Percentiles rank a stretch among this genome's conserved stretches.
Evolutionary conservation across 1,140 invertebrate species (phyloP).

Genomic region (Bicyclus anynana): DNA sequence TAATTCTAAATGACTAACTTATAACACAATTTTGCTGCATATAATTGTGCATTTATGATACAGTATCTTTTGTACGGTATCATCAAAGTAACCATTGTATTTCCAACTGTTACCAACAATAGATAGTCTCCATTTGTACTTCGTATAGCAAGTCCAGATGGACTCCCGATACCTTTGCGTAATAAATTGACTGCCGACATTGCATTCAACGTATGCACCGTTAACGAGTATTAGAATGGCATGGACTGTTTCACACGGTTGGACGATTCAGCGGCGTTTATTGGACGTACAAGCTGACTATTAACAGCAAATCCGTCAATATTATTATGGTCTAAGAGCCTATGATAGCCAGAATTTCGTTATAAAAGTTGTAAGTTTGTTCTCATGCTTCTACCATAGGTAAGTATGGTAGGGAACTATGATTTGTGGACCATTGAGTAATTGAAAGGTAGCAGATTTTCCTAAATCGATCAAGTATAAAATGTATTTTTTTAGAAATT

Average conservation of each 20-base stretch:
- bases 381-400: no score
- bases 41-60: conserved; percentile 13
- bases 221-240: conserved; percentile 37
- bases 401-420: no score
- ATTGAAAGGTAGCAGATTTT: no score
- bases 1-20: conserved; percentile 15
- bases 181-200: conserved; percentile 45
- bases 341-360: no score
- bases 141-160: conserved; percentile 27
- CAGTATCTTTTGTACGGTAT: conserved; percentile 17
- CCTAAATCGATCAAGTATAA: no score
- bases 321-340: no score
- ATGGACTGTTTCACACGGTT: conserved; percentile 22
- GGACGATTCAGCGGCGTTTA: conserved; percentile 7
- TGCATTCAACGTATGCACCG: conserved; percentile 33
- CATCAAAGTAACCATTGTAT: conserved; percentile 29
- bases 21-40: conserved; percentile 9
- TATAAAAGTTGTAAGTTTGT: no score
- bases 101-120: conserved; percentile 23
- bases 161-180: conserved; percentile 37
- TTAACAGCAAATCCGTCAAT: no score
- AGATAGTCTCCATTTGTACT: conserved; percentile 27
- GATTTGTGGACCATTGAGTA: no score
- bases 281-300: no score
- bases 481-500: no score